These are phyloP conservation scores for Blastobasis lacticolella DNA, from an alignment of 2,888 invertebrate genomes.

Conservation along the genomic window DNA sequence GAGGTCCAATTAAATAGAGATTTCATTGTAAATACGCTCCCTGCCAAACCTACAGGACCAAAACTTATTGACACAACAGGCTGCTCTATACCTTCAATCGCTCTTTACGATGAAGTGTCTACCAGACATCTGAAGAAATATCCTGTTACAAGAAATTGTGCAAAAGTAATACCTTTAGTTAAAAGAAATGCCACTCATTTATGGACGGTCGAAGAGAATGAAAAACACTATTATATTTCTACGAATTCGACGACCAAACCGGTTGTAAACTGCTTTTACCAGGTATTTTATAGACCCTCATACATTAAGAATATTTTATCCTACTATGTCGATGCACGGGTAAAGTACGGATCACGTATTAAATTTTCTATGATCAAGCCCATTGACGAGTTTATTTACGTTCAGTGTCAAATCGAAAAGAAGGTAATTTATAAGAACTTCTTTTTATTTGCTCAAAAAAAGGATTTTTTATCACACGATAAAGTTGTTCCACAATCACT, in stretches of 20 bases:
- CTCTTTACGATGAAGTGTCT: too few relatives aligned
- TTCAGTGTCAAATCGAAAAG: conserved; percentile 69
- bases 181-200: conserved; percentile 69
- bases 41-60: too few relatives aligned
- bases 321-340: conserved; percentile 23
- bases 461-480: conserved; percentile 17
- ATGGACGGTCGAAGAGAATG: conserved; percentile 54
- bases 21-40: too few relatives aligned
- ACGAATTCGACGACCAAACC: conserved; percentile 25
- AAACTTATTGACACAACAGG: too few relatives aligned
- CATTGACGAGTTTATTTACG: conserved; percentile 76
- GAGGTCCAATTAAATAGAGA: too few relatives aligned
- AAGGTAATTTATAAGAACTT: conserved; percentile 75
- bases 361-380: conserved; percentile 40
- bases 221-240: conserved; percentile 51
- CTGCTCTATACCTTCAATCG: too few relatives aligned
- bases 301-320: background rate
- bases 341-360: conserved; percentile 55
- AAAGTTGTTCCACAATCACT: conserved; percentile 8
- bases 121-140: too few relatives aligned
- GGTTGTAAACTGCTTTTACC: conserved; percentile 71
- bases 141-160: too few relatives aligned
- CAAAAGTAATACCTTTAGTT: background rate
- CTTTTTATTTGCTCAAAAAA: conserved; percentile 74
- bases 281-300: conserved; percentile 51